Conservation (phyloP, 2,113 vertebrate species). For the Panurus biarmicus region DNA sequence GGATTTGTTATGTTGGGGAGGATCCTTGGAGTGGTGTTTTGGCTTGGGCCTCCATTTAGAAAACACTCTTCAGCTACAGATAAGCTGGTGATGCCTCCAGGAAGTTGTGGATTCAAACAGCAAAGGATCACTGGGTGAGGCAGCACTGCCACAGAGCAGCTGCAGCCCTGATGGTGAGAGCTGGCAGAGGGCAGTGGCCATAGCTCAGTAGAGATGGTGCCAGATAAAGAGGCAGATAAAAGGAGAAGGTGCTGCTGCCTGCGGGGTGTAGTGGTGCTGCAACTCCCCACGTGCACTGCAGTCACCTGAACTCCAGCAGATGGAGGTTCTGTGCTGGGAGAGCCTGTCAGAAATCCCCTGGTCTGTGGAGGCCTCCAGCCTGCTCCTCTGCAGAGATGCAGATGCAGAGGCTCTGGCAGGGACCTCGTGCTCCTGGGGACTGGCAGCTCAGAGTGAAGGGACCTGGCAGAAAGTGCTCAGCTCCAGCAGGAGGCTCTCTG, state of each 20-base stretch:
- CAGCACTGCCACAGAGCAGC: background rate
- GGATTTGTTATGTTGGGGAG: background rate
- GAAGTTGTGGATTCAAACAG: background rate
- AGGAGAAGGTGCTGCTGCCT: background rate
- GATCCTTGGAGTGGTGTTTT: background rate
- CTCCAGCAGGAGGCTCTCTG: background rate
- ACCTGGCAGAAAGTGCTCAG: background rate
- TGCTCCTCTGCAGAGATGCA: background rate
- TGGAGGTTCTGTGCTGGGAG: background rate
- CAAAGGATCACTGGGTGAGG: background rate
- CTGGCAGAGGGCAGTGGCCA: background rate
- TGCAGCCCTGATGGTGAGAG: background rate
- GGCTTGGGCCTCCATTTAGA: background rate
- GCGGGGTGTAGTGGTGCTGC: background rate
- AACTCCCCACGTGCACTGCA: background rate
- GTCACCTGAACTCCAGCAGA: background rate
- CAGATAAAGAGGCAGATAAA: background rate
- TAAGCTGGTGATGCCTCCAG: background rate
- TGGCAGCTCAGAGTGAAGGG: background rate
- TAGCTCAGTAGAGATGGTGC: background rate
- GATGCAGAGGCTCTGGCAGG: background rate
- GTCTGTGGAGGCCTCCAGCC: background rate
- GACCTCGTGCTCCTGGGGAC: background rate
- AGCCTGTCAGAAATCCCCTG: background rate
- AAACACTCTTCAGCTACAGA: background rate